Percentiles rank a stretch among this genome's conserved stretches.
Conservation (phyloP, 1,140 invertebrate species). For the Yoshiicerus persimilis region DNA sequence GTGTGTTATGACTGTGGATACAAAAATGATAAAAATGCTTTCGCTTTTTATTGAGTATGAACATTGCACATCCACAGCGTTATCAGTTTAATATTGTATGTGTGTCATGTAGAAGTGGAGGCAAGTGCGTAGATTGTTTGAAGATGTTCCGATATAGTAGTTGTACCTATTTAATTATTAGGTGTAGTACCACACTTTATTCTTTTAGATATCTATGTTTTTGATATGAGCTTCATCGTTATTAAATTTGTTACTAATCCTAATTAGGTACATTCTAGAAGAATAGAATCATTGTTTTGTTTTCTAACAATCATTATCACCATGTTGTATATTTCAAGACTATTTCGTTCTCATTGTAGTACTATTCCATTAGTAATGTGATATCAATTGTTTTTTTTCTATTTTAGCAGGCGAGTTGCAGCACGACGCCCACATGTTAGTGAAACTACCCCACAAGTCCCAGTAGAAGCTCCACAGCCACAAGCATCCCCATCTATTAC, state of each 20-base stretch:
- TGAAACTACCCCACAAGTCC: not conserved
- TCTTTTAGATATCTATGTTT: not conserved
- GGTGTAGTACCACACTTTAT: not conserved
- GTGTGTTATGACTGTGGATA: not conserved
- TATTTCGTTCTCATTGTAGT: not conserved
- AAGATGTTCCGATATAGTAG: not conserved
- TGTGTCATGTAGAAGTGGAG: not conserved
- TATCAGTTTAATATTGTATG: not conserved
- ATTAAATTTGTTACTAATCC: too few relatives aligned
- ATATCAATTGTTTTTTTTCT: not conserved
- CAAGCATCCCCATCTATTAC: not conserved
- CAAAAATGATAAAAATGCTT: not conserved
- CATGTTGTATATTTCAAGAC: too few relatives aligned
- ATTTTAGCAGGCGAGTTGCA: conserved; percentile 29
- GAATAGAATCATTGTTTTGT: not conserved
- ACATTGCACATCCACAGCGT: too few relatives aligned
- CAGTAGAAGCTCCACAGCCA: too few relatives aligned
- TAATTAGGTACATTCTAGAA: too few relatives aligned
- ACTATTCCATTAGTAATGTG: too few relatives aligned
- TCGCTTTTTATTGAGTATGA: not conserved
- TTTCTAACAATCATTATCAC: too few relatives aligned
- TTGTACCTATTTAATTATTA: not conserved
- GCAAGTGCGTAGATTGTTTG: not conserved
- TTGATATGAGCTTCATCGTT: not conserved
- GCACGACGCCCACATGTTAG: conserved; percentile 1